Percentiles rank a stretch among this genome's conserved stretches.
Conservation (phyloP, 2,113 vertebrate species). For the Leuciscus idus region DNA sequence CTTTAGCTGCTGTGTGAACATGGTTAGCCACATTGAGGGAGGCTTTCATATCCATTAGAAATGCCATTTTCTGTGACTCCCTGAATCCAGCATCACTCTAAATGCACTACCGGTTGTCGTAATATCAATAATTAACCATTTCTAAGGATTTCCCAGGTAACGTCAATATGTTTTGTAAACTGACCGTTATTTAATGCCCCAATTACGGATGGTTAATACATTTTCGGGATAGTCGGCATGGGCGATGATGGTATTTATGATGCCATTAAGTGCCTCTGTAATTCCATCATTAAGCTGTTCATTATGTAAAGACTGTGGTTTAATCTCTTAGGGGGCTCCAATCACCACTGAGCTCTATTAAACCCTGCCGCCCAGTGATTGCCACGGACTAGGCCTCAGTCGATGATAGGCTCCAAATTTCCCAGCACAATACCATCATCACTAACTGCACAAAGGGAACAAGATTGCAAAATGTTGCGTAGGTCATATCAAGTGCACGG, state of each 20-base stretch:
- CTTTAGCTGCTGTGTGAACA: neutral
- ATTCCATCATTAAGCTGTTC: conserved; percentile 58
- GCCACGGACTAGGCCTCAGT: neutral
- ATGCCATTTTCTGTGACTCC: conserved; percentile 9
- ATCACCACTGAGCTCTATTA: conserved; percentile 51
- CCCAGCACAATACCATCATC: conserved; percentile 14
- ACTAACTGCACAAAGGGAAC: neutral
- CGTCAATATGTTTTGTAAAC: conserved; percentile 36
- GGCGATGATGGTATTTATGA: conserved; percentile 47
- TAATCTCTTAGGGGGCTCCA: conserved; percentile 53
- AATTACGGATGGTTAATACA: conserved; percentile 47
- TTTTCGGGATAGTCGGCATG: conserved; percentile 37
- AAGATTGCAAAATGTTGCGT: neutral
- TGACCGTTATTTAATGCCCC: conserved; percentile 23
- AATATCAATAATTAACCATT: conserved; percentile 12
- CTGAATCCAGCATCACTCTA: neutral
- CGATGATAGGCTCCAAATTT: conserved; percentile 33
- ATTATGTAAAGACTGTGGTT: conserved; percentile 56
- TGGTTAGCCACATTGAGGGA: neutral
- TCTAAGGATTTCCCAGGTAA: conserved; percentile 27
- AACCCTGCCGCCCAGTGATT: conserved; percentile 49
- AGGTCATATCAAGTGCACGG: conserved; percentile 6
- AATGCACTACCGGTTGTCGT: neutral
- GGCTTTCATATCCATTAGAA: neutral
- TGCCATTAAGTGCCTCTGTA: conserved; percentile 55